Evolutionary conservation across 2,888 invertebrate species (phyloP), one percentile per base, ranked within the genome.

Genomic region (Eristalis arbustorum): DNA sequence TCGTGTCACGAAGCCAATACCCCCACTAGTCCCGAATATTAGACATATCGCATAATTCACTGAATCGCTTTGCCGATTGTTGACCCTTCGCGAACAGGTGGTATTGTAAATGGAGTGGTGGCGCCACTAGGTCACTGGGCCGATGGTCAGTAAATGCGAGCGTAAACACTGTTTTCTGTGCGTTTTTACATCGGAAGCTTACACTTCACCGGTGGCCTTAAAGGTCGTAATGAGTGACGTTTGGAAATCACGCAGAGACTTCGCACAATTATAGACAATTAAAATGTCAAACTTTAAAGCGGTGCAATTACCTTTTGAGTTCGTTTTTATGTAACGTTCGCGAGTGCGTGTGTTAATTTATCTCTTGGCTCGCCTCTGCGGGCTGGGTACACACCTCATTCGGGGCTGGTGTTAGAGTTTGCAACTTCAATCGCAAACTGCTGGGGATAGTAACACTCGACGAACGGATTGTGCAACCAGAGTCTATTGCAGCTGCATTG

Each of bases 341-440:
- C 61, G 40, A 31, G 67, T 72, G 75, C 81, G 73, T 68, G 76
- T 84, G 76, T 59, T 80, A 85, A 72, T 81, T 49, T 66, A 69
- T 10, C 23, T 28, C 34, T 40, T 42, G 42, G 1, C 40, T 37
- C 37, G 37, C 37, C 37, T 49, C 49, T 49, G n/a, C 1, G 10
- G 18, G 18, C 8, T n/a, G 5, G 6, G 18, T 18, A 49, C 49
- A 49, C 49, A 49, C n/a, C 49, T 49, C 49, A 8, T 49, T 49
- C 18, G 49, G 18, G 18, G 6, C 49, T 42, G n/a, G 14, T 18
- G 42, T 42, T 42, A 42, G 42, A 42, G 14, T 13, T 42, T 49
- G 49, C 59, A 59, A 14, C 14, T 59, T 8, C 1, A 25, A 23
- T 25, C 25, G 59, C 59, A 14, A 25, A 14, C 3, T 13, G 25